Evolutionary conservation across 2,797 vertebrate species (phyloP).

Genomic region (Lepilemur septentrionalis): DNA sequence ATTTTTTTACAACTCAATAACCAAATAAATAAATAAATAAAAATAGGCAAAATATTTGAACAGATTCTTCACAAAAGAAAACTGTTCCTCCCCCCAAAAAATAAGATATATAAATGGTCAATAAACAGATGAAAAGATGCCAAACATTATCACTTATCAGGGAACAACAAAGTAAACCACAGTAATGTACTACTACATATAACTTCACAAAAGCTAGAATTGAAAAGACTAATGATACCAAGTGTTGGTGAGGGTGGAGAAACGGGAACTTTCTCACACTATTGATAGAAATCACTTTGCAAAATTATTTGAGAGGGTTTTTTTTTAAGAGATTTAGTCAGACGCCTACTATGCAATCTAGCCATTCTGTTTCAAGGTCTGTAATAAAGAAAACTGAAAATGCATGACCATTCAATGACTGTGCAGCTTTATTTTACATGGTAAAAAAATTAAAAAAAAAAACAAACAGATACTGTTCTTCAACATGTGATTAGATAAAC

Average conservation of each 20-base stretch:
- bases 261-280: neutral
- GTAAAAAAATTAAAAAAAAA: neutral
- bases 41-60: neutral
- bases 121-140: neutral
- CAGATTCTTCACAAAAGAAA: neutral
- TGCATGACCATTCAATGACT: neutral
- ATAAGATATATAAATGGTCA: neutral
- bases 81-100: neutral
- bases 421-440: neutral
- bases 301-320: neutral
- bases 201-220: neutral
- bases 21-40: neutral
- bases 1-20: neutral
- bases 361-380: neutral
- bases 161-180: neutral
- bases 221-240: neutral
- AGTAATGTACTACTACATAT: neutral
- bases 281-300: neutral
- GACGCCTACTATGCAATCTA: neutral
- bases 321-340: too few relatives aligned
- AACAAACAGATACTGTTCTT: neutral
- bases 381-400: neutral
- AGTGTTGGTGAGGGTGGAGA: neutral
- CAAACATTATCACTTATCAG: neutral
- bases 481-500: neutral